Evolutionary conservation across 2,113 vertebrate genomes (phyloP), one percentile per base, ranked within the genome.

Genomic region (Apteryx owenii): DNA sequence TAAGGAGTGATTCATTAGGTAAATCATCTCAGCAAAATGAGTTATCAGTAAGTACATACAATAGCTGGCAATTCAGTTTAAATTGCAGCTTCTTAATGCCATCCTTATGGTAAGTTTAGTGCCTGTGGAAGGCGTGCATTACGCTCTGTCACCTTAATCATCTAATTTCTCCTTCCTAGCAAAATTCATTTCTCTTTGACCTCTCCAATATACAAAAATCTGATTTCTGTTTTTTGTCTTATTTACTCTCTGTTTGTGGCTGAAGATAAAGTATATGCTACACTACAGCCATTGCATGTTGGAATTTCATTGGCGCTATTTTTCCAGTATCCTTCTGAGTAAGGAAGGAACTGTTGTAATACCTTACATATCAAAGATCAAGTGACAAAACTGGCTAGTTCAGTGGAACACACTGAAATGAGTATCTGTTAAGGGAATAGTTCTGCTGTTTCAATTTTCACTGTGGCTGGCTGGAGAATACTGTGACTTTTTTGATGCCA

Each of bases 351-450:
- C 38, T 79, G 25, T 12, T 81, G 17, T 82, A 85, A 70, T 66
- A 88, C 38, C 51, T 91, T 88, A 81, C 73, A 62, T 84, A 70
- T 61, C 70, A 88, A 72, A 95, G 69, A 65, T 66, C 44, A 81
- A 81, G 33, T 64, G 65, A 76, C 88, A 90, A 38, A 94, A 81
- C 58, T 72, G 28, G 28, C 51, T 81, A 73, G 62, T 60, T 70
- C 82, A 78, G 31, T 93, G 62, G 62, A 93, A 60, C 28, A 19
- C 10, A 29, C 61, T 11, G 26, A 96, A 95, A n/a, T 85, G 81
- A 92, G 83, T 90, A 86, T 79, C 77, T 97, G 81, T 50, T 96
- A 93, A 94, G 92, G 81, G 69, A 89, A 94, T 93, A 85, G 15
- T 11, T 91, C 81, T 78, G 54, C 65, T 90, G 46, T 44, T 93